A percentile compares a stretch with the other conserved stretches of the same genome.
Evolutionary conservation across 2,113 vertebrate genomes (phyloP).

Genomic region (Chaetops frenatus): DNA sequence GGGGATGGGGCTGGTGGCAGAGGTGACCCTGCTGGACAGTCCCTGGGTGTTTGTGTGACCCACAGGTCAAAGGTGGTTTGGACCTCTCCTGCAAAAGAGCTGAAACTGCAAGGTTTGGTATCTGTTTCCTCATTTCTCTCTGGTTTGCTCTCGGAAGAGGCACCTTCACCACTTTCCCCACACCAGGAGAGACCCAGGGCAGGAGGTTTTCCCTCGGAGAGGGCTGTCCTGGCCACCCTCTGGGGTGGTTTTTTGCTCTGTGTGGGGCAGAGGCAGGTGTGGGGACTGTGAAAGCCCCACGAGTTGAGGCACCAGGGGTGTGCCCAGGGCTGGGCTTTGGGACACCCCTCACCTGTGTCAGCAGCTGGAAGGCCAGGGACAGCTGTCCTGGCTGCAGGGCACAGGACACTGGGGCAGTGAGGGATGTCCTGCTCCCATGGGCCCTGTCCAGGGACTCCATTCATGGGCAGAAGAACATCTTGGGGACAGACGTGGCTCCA

Average conservation of each 20-base stretch:
- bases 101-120: background rate
- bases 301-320: background rate
- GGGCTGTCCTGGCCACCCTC: background rate
- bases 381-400: background rate
- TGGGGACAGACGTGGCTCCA: background rate
- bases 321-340: background rate
- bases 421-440: background rate
- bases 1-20: background rate
- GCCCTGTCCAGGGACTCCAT: background rate
- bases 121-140: background rate
- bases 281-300: background rate
- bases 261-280: background rate
- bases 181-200: background rate
- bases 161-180: background rate
- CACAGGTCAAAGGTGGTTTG: too few species aligned
- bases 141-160: background rate
- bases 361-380: background rate
- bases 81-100: background rate
- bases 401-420: background rate
- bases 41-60: background rate
- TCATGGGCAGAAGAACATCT: rapidly evolving
- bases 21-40: background rate
- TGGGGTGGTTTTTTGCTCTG: background rate
- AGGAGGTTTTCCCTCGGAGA: background rate
- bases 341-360: background rate